Evolutionary conservation across 2,797 vertebrate species (phyloP), one percentile per base, ranked within the genome.

Genomic region (Sparus aurata): DNA sequence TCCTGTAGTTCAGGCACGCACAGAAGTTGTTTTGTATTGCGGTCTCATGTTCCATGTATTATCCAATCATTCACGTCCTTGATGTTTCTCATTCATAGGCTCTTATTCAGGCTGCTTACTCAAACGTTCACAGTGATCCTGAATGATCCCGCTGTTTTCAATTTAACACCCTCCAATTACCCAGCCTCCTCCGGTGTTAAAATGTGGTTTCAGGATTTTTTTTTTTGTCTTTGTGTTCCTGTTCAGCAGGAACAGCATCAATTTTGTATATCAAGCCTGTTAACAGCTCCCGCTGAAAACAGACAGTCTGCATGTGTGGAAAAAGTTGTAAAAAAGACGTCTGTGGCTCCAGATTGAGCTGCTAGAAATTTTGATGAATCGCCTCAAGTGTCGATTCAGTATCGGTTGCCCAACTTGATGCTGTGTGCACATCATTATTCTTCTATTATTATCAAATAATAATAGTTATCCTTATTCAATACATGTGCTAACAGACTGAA

Each of bases 401-500:
- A 27, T 55, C 16, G 12, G 64, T 22, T 22, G 2, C 16, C 17
- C 45, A 63, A 45, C 43, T 46, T 25, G 4, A 25, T 25, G 22
- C 43, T 41, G 8, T 4, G 23, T 23, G 47, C 15, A 3, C 5
- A 15, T 23, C 8, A 23, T 49, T 20, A 49, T 30, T 64, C 45
- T 49, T 22, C 58, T 20, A 61, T 61, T 62, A 62, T 45, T 25
- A 25, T 9, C 38, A 7, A 38, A 38, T 38, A 11, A 38, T 45
- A 12, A 20, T 4, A 2, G 17, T 54, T 5, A 46, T 64, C 38
- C 8, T 59, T n/a, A 20, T 75, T 72, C 22, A 57, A 52, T 75
- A 58, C 18, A 52, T 52, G 49, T 25, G 45, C n/a, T 53, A 45
- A 79, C 67, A 62, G 38, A 77, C 27, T 68, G 15, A 5, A 62